Evolutionary conservation across 2,113 vertebrate species (phyloP).

Genomic region (Lepidothrix coronata): DNA sequence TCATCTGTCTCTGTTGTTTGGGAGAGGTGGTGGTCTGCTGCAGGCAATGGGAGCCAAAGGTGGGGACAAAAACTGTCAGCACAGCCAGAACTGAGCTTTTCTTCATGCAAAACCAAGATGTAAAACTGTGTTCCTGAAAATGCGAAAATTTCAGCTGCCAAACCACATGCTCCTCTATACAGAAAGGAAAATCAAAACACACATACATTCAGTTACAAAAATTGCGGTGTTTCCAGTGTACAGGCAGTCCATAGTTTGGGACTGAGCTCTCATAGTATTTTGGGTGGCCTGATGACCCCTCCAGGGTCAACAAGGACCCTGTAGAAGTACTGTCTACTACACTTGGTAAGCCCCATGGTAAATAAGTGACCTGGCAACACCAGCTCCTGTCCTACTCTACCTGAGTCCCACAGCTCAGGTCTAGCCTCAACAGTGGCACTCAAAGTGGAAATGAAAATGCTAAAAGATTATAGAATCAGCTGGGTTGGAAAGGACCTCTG

Average conservation of each 20-base stretch:
- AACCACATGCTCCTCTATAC: not conserved
- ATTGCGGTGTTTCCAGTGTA: not conserved
- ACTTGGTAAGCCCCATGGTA: not conserved
- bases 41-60: not conserved
- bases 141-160: not conserved
- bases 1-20: not conserved
- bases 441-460: not conserved
- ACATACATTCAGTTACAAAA: not conserved
- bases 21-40: not conserved
- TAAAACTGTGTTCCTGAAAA: not conserved
- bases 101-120: not conserved
- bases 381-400: not conserved
- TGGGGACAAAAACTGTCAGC: not conserved
- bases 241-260: not conserved
- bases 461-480: not conserved
- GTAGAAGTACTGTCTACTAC: not conserved
- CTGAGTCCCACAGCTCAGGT: not conserved
- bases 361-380: not conserved
- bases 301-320: rapidly evolving
- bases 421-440: too few species aligned
- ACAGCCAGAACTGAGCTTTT: not conserved
- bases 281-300: not conserved
- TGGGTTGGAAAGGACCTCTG: too few species aligned
- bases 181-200: not conserved
- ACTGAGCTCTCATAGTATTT: not conserved